Base-by-base conservation (phyloP, 2,797 vertebrate genomes). In the Sitta carolinensis region DNA sequence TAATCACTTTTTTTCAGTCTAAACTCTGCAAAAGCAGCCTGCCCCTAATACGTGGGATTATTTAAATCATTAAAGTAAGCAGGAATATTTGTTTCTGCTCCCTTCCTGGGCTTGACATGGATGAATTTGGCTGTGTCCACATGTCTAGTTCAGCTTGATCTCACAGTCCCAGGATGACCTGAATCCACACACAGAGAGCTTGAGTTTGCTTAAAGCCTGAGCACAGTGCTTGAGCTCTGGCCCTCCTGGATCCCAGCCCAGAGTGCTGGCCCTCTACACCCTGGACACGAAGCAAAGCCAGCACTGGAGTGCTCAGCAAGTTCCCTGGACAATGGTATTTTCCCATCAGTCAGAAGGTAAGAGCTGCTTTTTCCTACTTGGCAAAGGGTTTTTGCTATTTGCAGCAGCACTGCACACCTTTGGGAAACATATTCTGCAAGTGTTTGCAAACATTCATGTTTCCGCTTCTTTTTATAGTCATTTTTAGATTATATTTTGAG, bases 71-170 rank as follows among this genome's bases (percentile, higher is more conserved):
- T 75, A 38, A 75, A 90, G 30, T 19, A n/a, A 78, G 55, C 16
- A 78, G 79, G 59, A 92, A 72, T 92, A 83, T 81, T 85, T 93
- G 66, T 86, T 90, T 66, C 79, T 92, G 36, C 75, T 94, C 80
- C 75, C 48, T 69, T 87, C 72, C 70, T 83, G 61, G 66, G 45
- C 51, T 18, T 69, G 83, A 78, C 90, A 89, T 2, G 30, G 87
- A 64, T 77, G 87, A 75, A 72, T 93, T 84, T 94, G 93, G 94
- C 91, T 29, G 13, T 26, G 57, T 85, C 76, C 64, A 54, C 73
- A 51, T 0, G 3, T 72, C 75, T 72, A 7, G 51, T 62, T 95
- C 73, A 83, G 89, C 69, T 94, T 25, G 1, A 40, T 92, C 91
- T 95, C 76, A 74, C 52, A 94, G 57, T 80, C 79, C 79, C 93